Evolutionary conservation across 2,888 invertebrate species (phyloP), one percentile per base, ranked within the genome.

Genomic region (Xestia rhomboidea): DNA sequence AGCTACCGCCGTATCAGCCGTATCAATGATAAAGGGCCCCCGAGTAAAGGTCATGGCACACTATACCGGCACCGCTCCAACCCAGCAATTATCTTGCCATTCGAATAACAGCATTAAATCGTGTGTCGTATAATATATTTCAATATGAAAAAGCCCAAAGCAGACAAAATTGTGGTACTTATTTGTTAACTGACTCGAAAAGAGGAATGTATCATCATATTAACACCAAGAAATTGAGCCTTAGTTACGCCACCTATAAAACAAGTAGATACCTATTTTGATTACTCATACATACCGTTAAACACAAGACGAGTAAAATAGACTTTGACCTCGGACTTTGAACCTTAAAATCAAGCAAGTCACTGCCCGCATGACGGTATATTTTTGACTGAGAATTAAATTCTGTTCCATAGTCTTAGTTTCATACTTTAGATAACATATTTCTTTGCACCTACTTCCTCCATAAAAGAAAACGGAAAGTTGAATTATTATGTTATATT

Each of bases 331-430:
- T 2, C 24, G n/a, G 63, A 68, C 68, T 76, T 77, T 51, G 57
- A 24, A 82, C 82, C 27, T 38, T 44, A 64, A 54, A 80, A 44
- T 54, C 38, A 21, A 6, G 81, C 85, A 73, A 84, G 85, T 84
- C 81, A 81, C 51, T 80, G 84, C 15, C n/a, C 64, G 34, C 30
- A 34, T 10, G 4, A 15, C 21, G 10, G n/a, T 13, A 70, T 30
- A 2, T 3, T 57, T n/a, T 46, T n/a, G 46, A 73, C 21, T 13
- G 38, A 49, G 8, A 41, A 64, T 41, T 64, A 1, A 64, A 41
- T 38, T 8, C 41, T 3, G 30, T 30, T 62, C 21, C 15, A 54
- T 57, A 8, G 60, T 60, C 30, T 10, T 60, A 18, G 13, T 1
- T 38, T 5, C 21, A 62, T 60, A 18, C 34, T 51, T 10, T n/a